Evolutionary conservation across 1,140 invertebrate species (phyloP), one percentile per base, ranked within the genome.

Genomic region (Meloidogyne floridensis): DNA sequence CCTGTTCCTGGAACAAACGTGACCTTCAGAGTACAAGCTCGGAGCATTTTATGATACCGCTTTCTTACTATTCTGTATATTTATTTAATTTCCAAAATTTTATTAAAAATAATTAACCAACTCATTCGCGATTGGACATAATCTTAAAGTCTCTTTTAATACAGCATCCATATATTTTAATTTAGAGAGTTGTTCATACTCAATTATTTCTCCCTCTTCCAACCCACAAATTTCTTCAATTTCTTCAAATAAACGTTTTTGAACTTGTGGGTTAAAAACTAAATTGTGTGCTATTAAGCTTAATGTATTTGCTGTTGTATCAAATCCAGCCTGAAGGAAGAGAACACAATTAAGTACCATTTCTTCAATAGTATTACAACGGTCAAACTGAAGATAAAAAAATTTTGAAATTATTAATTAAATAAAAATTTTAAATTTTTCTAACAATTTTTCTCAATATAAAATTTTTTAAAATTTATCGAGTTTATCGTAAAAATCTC

Each of bases 221-320:
- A 72, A 32, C 84, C 84, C 15, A 73, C 83, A 84, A 54, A 84
- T 69, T 42, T 95, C 93, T 8, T 91, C 80, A n/a, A 91, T 88
- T 76, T 84, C 84, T 59, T 82, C 51, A 15, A 54, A 80, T 0
- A 93, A 85, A 81, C 91, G 91, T 42, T 92, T 90, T 89, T 95
- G 94, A 75, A 93, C 91, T 4, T 92, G 91, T 2, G 91, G 91
- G 87, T 93, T 91, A 65, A 92, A 90, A 0, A 94, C 93, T 71
- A 95, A 86, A 85, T 93, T 93, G 84, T 93, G 93, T 0, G 94
- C 87, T 9, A 92, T 91, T 86, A 93, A 93, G 0, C 92, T 90
- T 78, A 95, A 92, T 1, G 93, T 91, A 6, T 93, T 93, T 0
- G 94, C 93, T 0, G 94, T 94, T 0, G 94, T 95, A 88, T 95